Evolutionary conservation across 2,888 invertebrate species (phyloP), one percentile per base, ranked within the genome.

Genomic region (Frankliniella fusca): DNA sequence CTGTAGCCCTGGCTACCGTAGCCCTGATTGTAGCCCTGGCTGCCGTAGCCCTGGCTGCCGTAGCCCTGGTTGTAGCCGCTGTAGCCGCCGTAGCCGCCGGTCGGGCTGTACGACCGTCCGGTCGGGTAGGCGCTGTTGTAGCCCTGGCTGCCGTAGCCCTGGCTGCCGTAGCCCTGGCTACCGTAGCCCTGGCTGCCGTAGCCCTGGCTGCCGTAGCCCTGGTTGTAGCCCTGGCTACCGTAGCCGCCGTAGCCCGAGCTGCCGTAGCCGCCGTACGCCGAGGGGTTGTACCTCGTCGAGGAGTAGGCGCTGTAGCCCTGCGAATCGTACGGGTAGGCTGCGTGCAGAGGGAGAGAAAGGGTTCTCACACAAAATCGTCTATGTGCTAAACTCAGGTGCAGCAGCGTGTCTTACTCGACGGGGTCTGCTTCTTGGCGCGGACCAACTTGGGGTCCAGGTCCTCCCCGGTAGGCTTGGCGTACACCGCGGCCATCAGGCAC

Each of bases 231-330:
- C 18, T 15, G 15, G 54, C 18, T 20, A 15, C 54, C 15, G 54
- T 54, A 54, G 70, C 23, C 23, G 70, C 27, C 12, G 27, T 23
- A 27, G 70, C 15, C 15, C 18, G 23, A 54, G 54, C 18, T 20
- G 54, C 54, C 54, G 54, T 54, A 54, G 54, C 18, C 54, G 5
- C 54, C 54, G 54, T 15, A 54, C 54, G 54, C 54, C 15, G 54
- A 54, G 12, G 54, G 70, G 70, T 76, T 76, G 70, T 23, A 23
- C 54, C 54, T 12, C 5, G 18, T 20, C 12, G 54, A 15, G 11
- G 70, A 27, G 70, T 76, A 76, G 11, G 27, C 70, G 70, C 27
- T 76, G 70, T 76, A 76, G 70, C 70, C 70, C 27, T 76, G 70
- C 23, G 9, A 12, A 27, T 76, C 70, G 70, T 76, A 76, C 23